Base-by-base conservation (phyloP, 2,797 vertebrate species). In the Trachops cirrhosus region DNA sequence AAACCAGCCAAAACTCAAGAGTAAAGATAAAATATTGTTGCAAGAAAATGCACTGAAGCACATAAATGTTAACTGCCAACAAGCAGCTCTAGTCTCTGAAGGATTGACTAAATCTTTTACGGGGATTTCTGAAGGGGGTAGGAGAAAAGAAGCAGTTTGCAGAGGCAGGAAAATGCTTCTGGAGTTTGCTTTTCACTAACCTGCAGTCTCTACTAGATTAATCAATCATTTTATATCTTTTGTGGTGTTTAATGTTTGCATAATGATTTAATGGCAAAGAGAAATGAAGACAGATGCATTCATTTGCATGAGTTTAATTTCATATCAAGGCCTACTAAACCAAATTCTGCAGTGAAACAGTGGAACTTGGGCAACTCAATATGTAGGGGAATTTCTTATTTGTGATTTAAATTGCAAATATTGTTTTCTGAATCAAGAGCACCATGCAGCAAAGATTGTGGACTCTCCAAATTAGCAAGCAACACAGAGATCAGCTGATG, bases 221-320 rank as follows among this genome's bases (percentile, higher is more conserved):
- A 98, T 98, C 97, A 97, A 97, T 97, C 97, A 97, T 78, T 96
- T 87, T 88, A 84, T 70, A 96, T 94, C 92, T 50, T 96, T 97
- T 95, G 94, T 96, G 85, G 97, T 96, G 91, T 97, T 98, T 97
- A 98, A 97, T 95, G 91, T 94, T 96, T 97, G 86, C 96, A 97
- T 97, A 98, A 98, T 96, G 96, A 98, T 97, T 80, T 94, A 96
- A 97, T 77, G 84, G 95, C 64, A 96, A 95, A 97, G 94, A 98
- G 90, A 94, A 97, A 98, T 97, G 95, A 97, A 98, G 98, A 98
- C 91, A 97, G 96, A 98, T 97, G 96, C 86, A 90, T 97, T 97
- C 70, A 97, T 98, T 98, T 98, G 90, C 96, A 96, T 95, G 84
- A 96, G 91, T 89, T 97, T 96, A 95, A 93, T 96, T 97, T 95